Base-by-base conservation (phyloP, 2,888 invertebrate genomes). In the Drosophila paranaensis region DNA sequence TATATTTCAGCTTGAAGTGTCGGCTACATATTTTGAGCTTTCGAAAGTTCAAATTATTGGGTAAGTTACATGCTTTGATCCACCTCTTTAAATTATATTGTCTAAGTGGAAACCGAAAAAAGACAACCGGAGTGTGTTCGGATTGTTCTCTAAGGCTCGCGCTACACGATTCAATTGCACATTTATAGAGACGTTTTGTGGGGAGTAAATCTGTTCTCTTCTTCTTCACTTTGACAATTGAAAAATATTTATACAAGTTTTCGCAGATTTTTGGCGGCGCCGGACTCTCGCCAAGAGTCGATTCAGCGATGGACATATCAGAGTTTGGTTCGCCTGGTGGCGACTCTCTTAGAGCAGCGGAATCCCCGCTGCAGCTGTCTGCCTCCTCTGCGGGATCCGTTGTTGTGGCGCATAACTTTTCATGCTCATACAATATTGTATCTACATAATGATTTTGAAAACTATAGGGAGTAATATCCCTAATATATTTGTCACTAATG, bases 251-350 rank as follows among this genome's bases (percentile, higher is more conserved):
- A 35, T 35, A 35, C 4, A 35, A 11, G 11, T 35, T 35, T 35
- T 35, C 60, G 16, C 46, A 20, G 20, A 20, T 20, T 20, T 20
- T 20, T 2, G 20, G 20, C 20, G 20, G 20, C 20, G 20, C 20
- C 20, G 20, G 20, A 20, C 20, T 20, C 20, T 20, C 20, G 20
- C 20, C 20, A 20, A 20, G 27, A n/a, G 53, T 60, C 16, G 67
- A 16, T 42, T 16, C 66, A 33, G 56, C 43, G 10, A 20, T 42
- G 61, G 27, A 51, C 66, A 68, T 68, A 57, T 85, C 90, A 87
- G 88, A 82, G 81, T 79, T 83, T 77, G 80, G 63, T 77, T 80
- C 70, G 51, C 71, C 60, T 70, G 70, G 54, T 40, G 55, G 66
- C 58, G 56, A 40, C 43, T 65, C 63, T 65, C 56, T 74, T 53